phyloP scores from a whole-genome alignment of 2,888 invertebrate genomes.

The Drosophila suboccidentalis region DNA sequence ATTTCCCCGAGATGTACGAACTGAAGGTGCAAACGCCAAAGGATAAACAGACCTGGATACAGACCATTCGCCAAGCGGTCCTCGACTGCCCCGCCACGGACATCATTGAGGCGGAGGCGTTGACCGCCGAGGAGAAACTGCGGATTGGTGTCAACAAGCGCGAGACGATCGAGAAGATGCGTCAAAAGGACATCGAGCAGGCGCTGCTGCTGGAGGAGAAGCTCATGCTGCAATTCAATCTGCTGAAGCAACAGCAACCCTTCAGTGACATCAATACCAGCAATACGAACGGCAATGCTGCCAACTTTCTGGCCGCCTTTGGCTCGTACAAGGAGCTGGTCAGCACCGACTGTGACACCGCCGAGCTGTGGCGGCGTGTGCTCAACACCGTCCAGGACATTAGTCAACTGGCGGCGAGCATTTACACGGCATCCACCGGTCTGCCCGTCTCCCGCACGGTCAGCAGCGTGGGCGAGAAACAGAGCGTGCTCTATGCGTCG shows the following conservation, averaged over 20 bases:
- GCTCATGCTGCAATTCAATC: conserved; percentile 92
- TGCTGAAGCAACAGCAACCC: conserved; percentile 87
- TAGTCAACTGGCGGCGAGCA: conserved; percentile 90
- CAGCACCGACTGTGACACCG: conserved; percentile 91
- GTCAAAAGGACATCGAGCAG: conserved; percentile 95
- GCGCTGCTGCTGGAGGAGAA: conserved; percentile 95
- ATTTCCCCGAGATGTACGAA: conserved; percentile 98
- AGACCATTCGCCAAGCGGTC: conserved; percentile 93
- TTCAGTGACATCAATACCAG: conserved; percentile 45
- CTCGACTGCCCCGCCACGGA: conserved; percentile 92
- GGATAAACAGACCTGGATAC: conserved; percentile 96
- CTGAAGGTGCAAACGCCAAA: conserved; percentile 94
- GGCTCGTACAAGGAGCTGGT: conserved; percentile 90
- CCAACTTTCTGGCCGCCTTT: conserved; percentile 84
- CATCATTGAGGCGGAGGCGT: conserved; percentile 90
- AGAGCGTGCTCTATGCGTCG: conserved; percentile 93
- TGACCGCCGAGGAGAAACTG: conserved; percentile 92
- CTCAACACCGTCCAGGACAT: conserved; percentile 87
- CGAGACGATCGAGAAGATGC: conserved; percentile 90
- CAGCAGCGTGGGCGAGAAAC: conserved; percentile 97
- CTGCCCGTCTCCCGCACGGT: conserved; percentile 95
- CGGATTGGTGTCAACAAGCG: conserved; percentile 85
- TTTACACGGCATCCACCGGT: conserved; percentile 89
- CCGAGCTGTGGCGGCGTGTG: conserved; percentile 93
- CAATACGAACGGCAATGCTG: conserved; percentile 75